These are phyloP conservation scores for Steinernema hermaphroditum DNA, from an alignment of 2,888 invertebrate species.

Conservation along the genomic window DNA sequence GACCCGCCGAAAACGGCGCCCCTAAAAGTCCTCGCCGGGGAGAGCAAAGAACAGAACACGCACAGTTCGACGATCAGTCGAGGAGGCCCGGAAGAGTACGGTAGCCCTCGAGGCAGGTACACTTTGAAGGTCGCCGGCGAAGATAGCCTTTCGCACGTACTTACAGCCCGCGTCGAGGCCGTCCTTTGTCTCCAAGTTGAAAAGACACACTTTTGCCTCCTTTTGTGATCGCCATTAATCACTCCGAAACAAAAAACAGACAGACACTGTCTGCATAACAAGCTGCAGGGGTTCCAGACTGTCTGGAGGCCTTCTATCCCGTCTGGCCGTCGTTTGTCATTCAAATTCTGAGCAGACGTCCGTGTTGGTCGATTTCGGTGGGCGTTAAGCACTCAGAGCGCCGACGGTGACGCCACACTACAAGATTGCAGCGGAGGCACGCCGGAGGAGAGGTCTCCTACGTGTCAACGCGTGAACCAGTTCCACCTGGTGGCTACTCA, in stretches of 20 bases:
- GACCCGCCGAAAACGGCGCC: not conserved
- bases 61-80: not conserved
- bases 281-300: no score
- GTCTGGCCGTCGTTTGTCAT: slow-evolving; percentile 16
- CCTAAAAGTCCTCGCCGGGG: not conserved
- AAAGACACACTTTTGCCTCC: not conserved
- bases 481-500: no score
- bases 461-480: no score
- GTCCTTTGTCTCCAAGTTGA: not conserved
- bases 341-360: no score
- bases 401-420: no score
- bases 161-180: slow-evolving; percentile 6
- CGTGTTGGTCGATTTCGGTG: no score
- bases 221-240: not conserved
- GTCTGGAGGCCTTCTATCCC: not conserved
- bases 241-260: slow-evolving; percentile 2
- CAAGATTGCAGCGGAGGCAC: no score
- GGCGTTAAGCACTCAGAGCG: no score
- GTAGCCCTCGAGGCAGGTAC: not conserved
- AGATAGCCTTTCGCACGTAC: not conserved
- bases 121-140: not conserved
- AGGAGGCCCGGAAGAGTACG: not conserved
- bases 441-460: no score
- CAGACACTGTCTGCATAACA: no score
- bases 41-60: not conserved